Evolutionary conservation across 2,113 vertebrate species (phyloP).

Genomic region (Poeciliopsis prolifica): DNA sequence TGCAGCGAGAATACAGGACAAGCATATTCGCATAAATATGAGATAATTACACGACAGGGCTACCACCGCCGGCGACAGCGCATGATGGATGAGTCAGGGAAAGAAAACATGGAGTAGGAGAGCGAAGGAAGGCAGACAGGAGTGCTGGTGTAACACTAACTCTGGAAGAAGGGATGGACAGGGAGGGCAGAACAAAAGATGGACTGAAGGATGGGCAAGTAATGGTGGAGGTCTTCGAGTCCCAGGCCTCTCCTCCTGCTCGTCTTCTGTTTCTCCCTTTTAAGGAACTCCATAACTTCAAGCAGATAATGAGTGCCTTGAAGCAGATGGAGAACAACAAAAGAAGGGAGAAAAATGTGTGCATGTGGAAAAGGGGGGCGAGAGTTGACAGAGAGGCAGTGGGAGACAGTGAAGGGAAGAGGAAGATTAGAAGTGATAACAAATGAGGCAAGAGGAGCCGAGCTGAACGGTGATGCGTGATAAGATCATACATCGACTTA

Average conservation of each 20-base stretch:
- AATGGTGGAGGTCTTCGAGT: conserved; percentile 51
- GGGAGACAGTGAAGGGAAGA: conserved; percentile 60
- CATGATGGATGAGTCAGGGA: conserved; percentile 75
- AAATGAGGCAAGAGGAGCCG: conserved; percentile 56
- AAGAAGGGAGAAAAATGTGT: conserved; percentile 47
- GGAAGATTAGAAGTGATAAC: conserved; percentile 72
- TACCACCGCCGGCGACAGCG: conserved; percentile 71
- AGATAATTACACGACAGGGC: conserved; percentile 76
- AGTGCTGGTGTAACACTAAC: conserved; percentile 68
- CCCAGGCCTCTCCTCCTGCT: conserved; percentile 46
- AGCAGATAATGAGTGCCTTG: conserved; percentile 76
- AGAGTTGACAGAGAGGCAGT: conserved; percentile 36
- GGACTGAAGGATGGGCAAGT: conserved; percentile 36
- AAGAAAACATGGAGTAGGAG: conserved; percentile 51
- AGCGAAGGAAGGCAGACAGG: conserved; percentile 42
- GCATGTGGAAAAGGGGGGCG: conserved; percentile 11
- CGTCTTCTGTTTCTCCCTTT: conserved; percentile 77
- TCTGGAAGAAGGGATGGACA: conserved; percentile 64
- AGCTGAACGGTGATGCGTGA: conserved; percentile 57
- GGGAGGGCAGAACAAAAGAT: conserved; percentile 65
- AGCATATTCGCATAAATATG: conserved; percentile 72
- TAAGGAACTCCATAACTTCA: conserved; percentile 68
- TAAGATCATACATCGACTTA: conserved; percentile 76
- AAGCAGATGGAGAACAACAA: conserved; percentile 51
- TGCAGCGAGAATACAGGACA: conserved; percentile 42